Conservation (phyloP, 2,888 invertebrate genomes). For the Eudasyphora cyanicolor region DNA sequence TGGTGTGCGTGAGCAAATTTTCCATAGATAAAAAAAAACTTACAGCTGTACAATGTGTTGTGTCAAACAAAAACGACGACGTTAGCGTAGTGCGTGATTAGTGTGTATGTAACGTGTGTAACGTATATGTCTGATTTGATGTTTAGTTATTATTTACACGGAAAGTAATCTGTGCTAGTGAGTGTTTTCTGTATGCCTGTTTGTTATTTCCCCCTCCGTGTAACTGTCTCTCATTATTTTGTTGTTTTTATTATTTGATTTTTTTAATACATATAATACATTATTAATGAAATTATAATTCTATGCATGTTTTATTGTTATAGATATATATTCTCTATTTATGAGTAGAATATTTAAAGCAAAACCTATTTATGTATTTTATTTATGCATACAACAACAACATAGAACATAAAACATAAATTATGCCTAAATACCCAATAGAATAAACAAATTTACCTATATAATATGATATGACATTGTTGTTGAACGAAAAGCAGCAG, state of each 20-base stretch:
- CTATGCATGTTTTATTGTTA: not conserved
- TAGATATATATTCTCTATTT: not conserved
- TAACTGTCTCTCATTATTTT: not conserved
- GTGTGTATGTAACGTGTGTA: too few species aligned
- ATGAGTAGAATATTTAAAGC: conserved; percentile 17
- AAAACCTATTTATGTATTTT: too few species aligned
- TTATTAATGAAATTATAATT: not conserved
- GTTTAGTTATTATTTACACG: not conserved
- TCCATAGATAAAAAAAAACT: too few species aligned
- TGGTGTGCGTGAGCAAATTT: too few species aligned
- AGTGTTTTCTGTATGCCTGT: not conserved
- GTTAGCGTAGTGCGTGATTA: too few species aligned
- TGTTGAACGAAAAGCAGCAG: not conserved
- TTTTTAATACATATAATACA: not conserved
- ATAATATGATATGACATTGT: not conserved
- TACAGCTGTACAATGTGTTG: too few species aligned
- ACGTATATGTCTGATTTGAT: too few species aligned
- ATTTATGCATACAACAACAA: too few species aligned
- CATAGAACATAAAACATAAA: too few species aligned
- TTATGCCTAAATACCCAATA: not conserved
- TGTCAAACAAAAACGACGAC: too few species aligned
- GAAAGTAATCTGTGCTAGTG: not conserved
- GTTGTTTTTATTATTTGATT: not conserved
- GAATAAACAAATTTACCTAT: not conserved
- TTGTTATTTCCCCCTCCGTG: too few species aligned